Evolutionary conservation across 2,888 invertebrate species (phyloP), one percentile per base, ranked within the genome.

Genomic region (Limnephilus rhombicus): DNA sequence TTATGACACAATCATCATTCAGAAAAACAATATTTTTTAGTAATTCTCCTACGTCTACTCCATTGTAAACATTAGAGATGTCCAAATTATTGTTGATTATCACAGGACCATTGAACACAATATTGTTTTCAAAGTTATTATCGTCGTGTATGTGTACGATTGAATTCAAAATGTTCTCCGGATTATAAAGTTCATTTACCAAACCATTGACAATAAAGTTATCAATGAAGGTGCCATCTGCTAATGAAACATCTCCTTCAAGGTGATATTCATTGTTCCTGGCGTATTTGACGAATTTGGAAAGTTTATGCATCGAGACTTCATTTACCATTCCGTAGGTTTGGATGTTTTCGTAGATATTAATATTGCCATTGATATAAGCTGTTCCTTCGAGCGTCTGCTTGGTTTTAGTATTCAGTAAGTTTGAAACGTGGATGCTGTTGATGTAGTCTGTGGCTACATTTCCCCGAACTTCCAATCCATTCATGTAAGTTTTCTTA

Each of bases 371-470:
- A 11, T 94, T 89, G 88, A 95, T 94, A 81, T 94, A 92, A 7
- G 95, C 37, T 41, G 94, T 94, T 29, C 95, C 94, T n/a, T 82
- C 49, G n/a, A 95, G 94, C 49, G 92, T 91, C 94, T 95, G 95
- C n/a, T 94, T 91, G 24, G 94, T 89, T n/a, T 92, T 49, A 53
- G 95, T 95, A 1, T 95, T 95, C 34, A 96, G 94, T 87, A 97
- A 94, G 89, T 94, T 94, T 12, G 94, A 94, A 15, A 96, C 94
- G 24, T 94, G 94, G 3, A 96, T 94, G 11, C 95, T 94, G 93
- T 96, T 96, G 0, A 96, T 92, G 29, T 94, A 94, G 31, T 94
- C 93, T 1, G 95, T 94, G 89, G 95, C 94, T 2, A 96, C 94
- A 7, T 95, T 93, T 3, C 94, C 94, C 0, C 91, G n/a, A 0